A percentile compares a stretch with the other conserved stretches of the same genome.
phyloP scores from a whole-genome alignment of 2,113 vertebrate species.

The Brachionichthys hirsutus region DNA sequence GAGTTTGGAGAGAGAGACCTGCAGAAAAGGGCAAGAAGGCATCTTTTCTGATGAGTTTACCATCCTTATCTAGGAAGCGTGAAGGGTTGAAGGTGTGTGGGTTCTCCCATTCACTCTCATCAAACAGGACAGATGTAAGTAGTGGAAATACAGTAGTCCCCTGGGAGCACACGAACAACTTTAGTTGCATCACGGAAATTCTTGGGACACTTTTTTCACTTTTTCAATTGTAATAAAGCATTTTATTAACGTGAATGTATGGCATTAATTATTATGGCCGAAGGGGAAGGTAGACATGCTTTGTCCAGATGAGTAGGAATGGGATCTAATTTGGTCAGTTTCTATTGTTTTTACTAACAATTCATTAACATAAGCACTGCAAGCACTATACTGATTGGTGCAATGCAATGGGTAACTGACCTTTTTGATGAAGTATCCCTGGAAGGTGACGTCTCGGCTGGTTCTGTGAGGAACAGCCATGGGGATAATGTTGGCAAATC shows the following conservation, averaged over 20 bases:
- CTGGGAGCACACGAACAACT: slow-evolving; percentile 29
- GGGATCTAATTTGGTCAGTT: too few species aligned
- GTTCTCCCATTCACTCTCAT: slow-evolving; percentile 70
- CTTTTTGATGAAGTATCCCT: slow-evolving; percentile 49
- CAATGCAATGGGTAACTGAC: slow-evolving; percentile 2
- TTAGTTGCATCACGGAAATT: fast-evolving
- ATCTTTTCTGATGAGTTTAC: slow-evolving; percentile 63
- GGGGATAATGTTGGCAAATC: slow-evolving; percentile 65
- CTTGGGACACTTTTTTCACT: background rate
- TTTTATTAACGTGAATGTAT: background rate
- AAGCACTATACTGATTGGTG: background rate
- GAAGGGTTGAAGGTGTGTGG: slow-evolving; percentile 70
- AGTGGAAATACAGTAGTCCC: slow-evolving; percentile 69
- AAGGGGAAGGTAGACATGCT: too few species aligned
- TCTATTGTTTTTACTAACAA: too few species aligned
- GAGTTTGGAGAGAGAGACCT: slow-evolving; percentile 64
- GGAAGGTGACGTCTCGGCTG: slow-evolving; percentile 57
- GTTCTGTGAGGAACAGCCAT: slow-evolving; percentile 48
- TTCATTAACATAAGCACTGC: too few species aligned
- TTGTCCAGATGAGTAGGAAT: too few species aligned
- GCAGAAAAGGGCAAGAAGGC: slow-evolving; percentile 78
- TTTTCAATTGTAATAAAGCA: background rate
- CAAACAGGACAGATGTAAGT: slow-evolving; percentile 68
- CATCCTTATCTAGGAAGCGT: slow-evolving; percentile 71
- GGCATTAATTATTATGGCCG: too few species aligned